Base-by-base conservation (phyloP, 2,797 vertebrate genomes). In the Phylloscopus collybita region DNA sequence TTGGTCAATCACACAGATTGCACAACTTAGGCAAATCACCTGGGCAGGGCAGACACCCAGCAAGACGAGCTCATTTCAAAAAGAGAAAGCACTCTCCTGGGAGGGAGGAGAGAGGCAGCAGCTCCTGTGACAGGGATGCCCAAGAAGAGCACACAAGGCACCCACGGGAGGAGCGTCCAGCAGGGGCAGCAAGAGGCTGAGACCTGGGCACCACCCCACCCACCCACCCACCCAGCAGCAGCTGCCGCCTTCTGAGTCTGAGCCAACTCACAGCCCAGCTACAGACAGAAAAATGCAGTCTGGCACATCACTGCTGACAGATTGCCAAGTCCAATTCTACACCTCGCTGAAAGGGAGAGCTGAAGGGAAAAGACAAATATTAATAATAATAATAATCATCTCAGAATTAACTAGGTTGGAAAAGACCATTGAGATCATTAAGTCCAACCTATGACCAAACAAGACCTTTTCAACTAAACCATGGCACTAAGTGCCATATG, bases 131-230 rank as follows among this genome's bases (percentile, higher is more conserved):
- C 34, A 57, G 22, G n/a, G 44, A 26, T 19, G 36, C 20, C 34
- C 0, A 0, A 65, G 6, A 56, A 2, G 1, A 61, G 38, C 14
- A 30, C 2, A 2, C 21, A 73, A 4, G 2, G 5, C 13, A 20
- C 5, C 1, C 5, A 12, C 6, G 23, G 60, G 40, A 62, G 64
- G 2, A 18, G 56, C 22, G 54, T 11, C 42, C 12, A 7, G 5
- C 7, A 26, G n/a, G n/a, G 44, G 21, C 45, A 82, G 78, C 1
- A 2, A 36, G 53, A 13, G 26, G 19, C 32, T 40, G 6, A 40
- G 65, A 60, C 38, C 30, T 10, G 32, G 57, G 65, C 57, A 74
- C 19, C 30, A 40, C 10, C 22, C 38, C 38, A 38, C 38, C 38
- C 38, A 38, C 8, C 13, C 53, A 64, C 17, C 19, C 65, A 10